These are phyloP conservation scores for Uria lomvia DNA, from an alignment of 2,113 vertebrate genomes.

Conservation along the genomic window DNA sequence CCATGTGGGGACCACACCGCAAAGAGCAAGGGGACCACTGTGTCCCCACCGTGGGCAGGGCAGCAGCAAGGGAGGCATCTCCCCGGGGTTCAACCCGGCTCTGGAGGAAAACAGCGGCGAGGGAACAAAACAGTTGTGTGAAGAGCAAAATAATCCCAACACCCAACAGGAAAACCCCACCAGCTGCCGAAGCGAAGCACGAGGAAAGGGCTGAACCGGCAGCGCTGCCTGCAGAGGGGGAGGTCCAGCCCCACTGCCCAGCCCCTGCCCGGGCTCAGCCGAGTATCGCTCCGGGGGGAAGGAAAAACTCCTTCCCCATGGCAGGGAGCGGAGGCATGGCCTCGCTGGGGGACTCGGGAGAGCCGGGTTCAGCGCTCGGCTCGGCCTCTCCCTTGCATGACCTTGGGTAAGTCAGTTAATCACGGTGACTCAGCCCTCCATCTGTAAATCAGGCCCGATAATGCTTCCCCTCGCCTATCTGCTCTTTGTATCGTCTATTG, in stretches of 20 bases:
- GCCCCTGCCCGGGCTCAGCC: not conserved
- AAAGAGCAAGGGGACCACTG: too few species aligned
- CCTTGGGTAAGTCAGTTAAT: constrained; percentile 14
- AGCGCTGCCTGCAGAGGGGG: not conserved
- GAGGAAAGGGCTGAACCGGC: not conserved
- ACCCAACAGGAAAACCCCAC: not conserved
- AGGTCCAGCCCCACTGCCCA: not conserved
- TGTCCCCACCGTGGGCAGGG: accelerated
- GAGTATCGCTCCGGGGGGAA: accelerated
- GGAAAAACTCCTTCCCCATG: not conserved
- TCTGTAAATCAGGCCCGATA: not conserved
- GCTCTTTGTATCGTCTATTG: not conserved
- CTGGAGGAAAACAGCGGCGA: accelerated
- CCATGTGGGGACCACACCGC: accelerated
- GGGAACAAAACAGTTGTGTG: accelerated
- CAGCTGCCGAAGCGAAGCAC: not conserved
- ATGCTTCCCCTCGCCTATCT: not conserved
- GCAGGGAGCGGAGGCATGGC: not conserved
- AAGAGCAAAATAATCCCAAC: not conserved
- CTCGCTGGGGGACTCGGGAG: not conserved
- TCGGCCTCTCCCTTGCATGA: not conserved
- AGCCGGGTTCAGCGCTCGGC: not conserved
- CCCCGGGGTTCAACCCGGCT: accelerated
- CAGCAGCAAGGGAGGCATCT: not conserved
- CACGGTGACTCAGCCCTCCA: constrained; percentile 45